Conservation (phyloP, 2,113 vertebrate species). For the Syngnathoides biaculeatus region DNA sequence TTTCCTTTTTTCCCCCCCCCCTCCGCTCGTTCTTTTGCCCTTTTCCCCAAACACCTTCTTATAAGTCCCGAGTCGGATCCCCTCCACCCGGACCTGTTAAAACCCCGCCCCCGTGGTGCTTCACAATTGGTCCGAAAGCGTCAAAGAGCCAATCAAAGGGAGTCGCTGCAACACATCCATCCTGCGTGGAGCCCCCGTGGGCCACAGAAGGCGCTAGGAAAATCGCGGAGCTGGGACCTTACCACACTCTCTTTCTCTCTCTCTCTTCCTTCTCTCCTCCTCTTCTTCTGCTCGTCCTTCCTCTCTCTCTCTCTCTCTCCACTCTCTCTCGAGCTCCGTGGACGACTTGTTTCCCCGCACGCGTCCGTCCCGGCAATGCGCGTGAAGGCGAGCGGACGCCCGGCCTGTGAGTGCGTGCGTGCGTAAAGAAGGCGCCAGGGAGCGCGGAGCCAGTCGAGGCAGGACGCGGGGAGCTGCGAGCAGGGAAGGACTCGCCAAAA, state of each 20-base stretch:
- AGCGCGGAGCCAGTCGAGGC: constrained; percentile 25
- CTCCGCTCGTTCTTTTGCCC: constrained; percentile 34
- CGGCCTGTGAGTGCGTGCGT: constrained; percentile 71
- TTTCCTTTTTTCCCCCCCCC: constrained; percentile 83
- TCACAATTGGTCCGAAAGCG: constrained; percentile 99
- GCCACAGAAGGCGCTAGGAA: constrained; percentile 88
- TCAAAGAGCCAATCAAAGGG: constrained; percentile 99
- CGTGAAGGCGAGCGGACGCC: constrained; percentile 55
- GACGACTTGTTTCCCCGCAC: constrained; percentile 65
- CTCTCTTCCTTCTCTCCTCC: constrained; percentile 54
- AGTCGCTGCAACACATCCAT: constrained; percentile 89
- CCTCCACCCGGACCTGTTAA: constrained; percentile 96
- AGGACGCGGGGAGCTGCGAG: constrained; percentile 58
- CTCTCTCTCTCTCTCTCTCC: neutral
- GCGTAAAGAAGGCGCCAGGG: constrained; percentile 24
- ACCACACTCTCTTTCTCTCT: constrained; percentile 62
- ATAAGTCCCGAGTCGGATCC: constrained; percentile 91
- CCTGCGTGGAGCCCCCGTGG: constrained; percentile 85
- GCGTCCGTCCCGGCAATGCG: constrained; percentile 72
- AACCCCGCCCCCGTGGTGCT: constrained; percentile 93
- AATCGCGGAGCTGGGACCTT: constrained; percentile 84
- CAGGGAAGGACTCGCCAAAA: constrained; percentile 64
- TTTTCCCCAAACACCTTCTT: constrained; percentile 78
- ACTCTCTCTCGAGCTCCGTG: neutral
- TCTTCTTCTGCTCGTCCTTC: neutral